Conservation (phyloP, 2,888 invertebrate species). For the Parnassius glacialis region DNA sequence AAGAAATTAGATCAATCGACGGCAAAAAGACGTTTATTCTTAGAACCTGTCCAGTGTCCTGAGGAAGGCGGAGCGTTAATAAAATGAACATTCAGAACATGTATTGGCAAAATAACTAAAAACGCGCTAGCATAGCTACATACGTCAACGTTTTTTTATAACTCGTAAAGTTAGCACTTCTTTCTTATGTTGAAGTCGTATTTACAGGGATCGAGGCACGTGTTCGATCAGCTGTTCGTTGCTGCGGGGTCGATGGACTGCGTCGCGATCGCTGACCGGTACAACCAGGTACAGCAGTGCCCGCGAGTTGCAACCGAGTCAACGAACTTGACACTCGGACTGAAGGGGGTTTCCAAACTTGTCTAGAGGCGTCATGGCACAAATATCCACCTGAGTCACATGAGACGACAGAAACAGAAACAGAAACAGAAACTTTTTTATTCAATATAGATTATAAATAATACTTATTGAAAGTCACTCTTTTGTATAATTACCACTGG, state of each 20-base stretch:
- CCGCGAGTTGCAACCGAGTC: conserved; percentile 46
- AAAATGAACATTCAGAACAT: too few relatives aligned
- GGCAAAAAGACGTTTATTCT: conserved; percentile 36
- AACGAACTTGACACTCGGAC: conserved; percentile 39
- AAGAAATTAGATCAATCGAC: conserved; percentile 33
- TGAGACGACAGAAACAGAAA: background rate
- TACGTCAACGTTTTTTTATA: too few relatives aligned
- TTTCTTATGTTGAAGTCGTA: background rate
- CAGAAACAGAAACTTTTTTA: too few relatives aligned
- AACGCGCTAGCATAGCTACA: too few relatives aligned
- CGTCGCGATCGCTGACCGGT: conserved; percentile 29
- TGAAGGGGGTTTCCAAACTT: conserved; percentile 24
- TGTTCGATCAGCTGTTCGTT: conserved; percentile 40
- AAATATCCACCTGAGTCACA: conserved; percentile 32
- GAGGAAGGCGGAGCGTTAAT: conserved; percentile 25
- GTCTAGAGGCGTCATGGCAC: conserved; percentile 28
- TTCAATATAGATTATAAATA: too few relatives aligned
- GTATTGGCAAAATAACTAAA: too few relatives aligned
- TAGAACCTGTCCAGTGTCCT: conserved; percentile 31
- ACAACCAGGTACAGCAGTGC: conserved; percentile 42
- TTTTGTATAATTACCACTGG: too few relatives aligned
- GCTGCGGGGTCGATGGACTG: conserved; percentile 38
- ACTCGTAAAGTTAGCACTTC: too few relatives aligned
- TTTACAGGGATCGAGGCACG: conserved; percentile 30
- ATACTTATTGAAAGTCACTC: too few relatives aligned